A percentile compares a stretch with the other conserved stretches of the same genome.
Evolutionary conservation across 1,140 invertebrate species (phyloP).

Genomic region (Latrodectus geometricus): DNA sequence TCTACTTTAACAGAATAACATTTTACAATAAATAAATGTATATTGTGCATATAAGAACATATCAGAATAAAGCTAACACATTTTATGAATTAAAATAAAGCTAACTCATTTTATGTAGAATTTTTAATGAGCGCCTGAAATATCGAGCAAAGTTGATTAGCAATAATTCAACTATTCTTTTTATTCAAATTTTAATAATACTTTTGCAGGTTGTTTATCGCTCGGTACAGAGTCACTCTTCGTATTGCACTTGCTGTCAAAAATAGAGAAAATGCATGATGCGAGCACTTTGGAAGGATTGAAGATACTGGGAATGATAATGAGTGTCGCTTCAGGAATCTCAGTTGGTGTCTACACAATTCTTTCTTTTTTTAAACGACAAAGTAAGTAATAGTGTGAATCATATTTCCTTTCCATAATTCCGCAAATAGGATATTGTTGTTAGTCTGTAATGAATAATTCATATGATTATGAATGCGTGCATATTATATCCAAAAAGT

Average conservation of each 20-base stretch:
- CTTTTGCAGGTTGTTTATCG: constrained; percentile 14
- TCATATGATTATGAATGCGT: too few relatives aligned
- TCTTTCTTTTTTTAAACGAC: constrained; percentile 24
- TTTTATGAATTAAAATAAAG: too few relatives aligned
- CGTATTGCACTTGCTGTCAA: not conserved
- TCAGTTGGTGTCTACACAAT: constrained; percentile 32
- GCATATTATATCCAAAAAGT: too few relatives aligned
- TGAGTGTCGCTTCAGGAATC: constrained; percentile 30
- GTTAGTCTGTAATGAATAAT: too few relatives aligned
- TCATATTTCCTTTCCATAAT: too few relatives aligned
- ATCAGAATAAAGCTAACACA: not conserved
- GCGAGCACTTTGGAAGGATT: constrained; percentile 9
- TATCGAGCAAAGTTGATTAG: not conserved
- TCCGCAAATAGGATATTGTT: too few relatives aligned
- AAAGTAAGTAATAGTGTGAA: not conserved
- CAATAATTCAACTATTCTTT: not conserved
- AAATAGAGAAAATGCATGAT: constrained; percentile 28
- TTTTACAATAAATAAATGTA: too few relatives aligned
- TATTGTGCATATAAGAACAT: too few relatives aligned
- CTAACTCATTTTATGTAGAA: not conserved
- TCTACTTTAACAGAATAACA: too few relatives aligned
- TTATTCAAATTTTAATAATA: not conserved
- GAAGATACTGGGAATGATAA: constrained; percentile 45
- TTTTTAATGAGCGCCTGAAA: not conserved
- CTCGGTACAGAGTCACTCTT: constrained; percentile 23